Base-by-base conservation (phyloP, 2,797 vertebrate species). In the Notamacropus eugenii region DNA sequence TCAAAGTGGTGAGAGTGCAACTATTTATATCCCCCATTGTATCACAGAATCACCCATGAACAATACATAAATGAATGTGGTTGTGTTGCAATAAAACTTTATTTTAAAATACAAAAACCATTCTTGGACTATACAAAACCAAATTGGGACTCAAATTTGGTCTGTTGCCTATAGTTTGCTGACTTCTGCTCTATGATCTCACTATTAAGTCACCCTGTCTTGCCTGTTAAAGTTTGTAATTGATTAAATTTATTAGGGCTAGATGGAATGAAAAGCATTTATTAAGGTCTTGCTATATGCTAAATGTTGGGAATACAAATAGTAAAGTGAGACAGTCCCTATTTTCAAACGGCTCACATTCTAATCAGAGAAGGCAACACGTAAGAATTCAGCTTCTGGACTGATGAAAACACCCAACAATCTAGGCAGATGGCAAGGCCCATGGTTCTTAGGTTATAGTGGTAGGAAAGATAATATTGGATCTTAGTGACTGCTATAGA, bases 31-130 rank as follows among this genome's bases (percentile, higher is more conserved):
- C 82, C 50, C 56, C 74, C 67, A 59, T 10, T 50, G 91, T 92
- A 90, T 19, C 50, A 87, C 50, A 92, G 50, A 90, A 90, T 50
- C 56, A 95, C 74, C 91, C 62, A 57, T 34, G 92, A 34, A 87
- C 12, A n/a, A 40, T 62, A 50, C 13, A 82, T 34, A 92, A 82
- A 92, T 54, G 58, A 55, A 29, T 92, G 28, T 5, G 0, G 9
- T 54, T 90, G 13, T 62, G 52, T 95, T 50, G 54, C 82, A n/a
- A 40, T 50, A 58, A 94, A 92, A 92, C 31, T 94, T 54, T 29
- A 92, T 92, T 94, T 94, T 31, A 55, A 40, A 92, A 94, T 87
- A 57, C 11, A 58, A 94, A 34, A 62, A 62, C 31, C 59, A 62
- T 62, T 62, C 11, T 62, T 62, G 31, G 28, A 62, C 9, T 34